Conservation (phyloP, 2,888 invertebrate genomes). For the Tenthredo mesomela region DNA sequence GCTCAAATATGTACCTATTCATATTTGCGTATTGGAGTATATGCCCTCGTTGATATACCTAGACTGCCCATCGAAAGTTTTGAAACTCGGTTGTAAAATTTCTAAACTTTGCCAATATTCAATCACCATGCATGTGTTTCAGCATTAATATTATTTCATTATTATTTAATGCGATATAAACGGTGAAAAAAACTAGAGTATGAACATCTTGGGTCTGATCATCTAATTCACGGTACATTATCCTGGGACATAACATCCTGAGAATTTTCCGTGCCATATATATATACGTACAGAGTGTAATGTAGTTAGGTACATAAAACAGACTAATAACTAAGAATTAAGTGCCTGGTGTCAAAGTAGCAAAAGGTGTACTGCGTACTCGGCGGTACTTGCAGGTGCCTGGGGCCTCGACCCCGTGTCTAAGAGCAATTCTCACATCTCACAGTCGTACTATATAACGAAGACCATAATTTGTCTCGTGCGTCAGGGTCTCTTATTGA, state of each 20-base stretch:
- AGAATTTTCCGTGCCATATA: not conserved
- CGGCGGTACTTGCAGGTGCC: constrained; percentile 3
- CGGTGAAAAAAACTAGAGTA: not conserved
- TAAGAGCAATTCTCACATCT: constrained; percentile 11
- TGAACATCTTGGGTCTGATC: not conserved
- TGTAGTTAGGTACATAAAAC: not conserved
- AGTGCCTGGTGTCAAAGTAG: not conserved
- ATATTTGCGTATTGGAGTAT: not conserved
- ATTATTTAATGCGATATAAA: not conserved
- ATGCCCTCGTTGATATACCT: not conserved
- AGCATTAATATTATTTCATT: not conserved
- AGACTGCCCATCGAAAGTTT: constrained; percentile 20
- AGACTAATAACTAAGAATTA: not conserved
- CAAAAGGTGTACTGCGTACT: constrained; percentile 24
- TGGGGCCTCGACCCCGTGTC: not conserved
- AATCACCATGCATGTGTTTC: not conserved
- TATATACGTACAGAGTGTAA: not conserved
- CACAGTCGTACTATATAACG: constrained; percentile 25
- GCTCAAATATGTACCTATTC: not conserved
- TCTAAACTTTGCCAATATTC: constrained; percentile 5
- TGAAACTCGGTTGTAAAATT: not conserved
- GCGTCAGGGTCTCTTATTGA: constrained; percentile 40
- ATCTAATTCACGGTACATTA: not conserved
- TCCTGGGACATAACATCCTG: not conserved
- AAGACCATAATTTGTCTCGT: constrained; percentile 35